Percentiles rank a stretch among this genome's conserved stretches.
These are phyloP conservation scores for Chorisops tibialis DNA, from an alignment of 2,888 invertebrate genomes.

Conservation along the genomic window DNA sequence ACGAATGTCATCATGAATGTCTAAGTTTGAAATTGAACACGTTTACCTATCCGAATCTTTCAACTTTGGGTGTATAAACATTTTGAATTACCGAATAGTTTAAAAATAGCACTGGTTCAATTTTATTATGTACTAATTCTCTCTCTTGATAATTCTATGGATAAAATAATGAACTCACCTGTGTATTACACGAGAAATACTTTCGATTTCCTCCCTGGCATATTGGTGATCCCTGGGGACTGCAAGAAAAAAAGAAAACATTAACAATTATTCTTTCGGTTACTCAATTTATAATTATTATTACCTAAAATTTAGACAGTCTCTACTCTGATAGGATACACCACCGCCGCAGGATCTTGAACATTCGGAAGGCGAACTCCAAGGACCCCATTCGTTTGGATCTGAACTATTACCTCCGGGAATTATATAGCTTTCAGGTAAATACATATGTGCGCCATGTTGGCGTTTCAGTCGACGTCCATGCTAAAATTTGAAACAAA, in stretches of 20 bases:
- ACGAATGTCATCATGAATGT: too few relatives aligned
- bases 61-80: too few relatives aligned
- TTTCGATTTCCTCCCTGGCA: conserved; percentile 78
- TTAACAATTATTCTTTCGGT: background rate
- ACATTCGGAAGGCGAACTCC: conserved; percentile 80
- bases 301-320: conserved; percentile 63
- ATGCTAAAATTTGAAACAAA: conserved; percentile 50
- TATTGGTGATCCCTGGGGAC: conserved; percentile 59
- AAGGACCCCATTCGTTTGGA: conserved; percentile 72
- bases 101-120: too few relatives aligned
- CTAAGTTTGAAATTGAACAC: too few relatives aligned
- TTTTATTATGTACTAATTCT: too few relatives aligned
- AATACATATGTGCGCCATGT: conserved; percentile 68
- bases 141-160: too few relatives aligned
- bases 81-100: too few relatives aligned
- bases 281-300: too few relatives aligned
- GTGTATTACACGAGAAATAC: conserved; percentile 88
- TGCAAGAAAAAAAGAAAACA: conserved; percentile 45
- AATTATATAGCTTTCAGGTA: conserved; percentile 68
- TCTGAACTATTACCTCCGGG: conserved; percentile 66
- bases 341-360: conserved; percentile 92
- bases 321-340: conserved; percentile 79
- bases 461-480: conserved; percentile 74
- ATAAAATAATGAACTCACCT: too few relatives aligned
- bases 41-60: too few relatives aligned